Percentiles rank a stretch among this genome's conserved stretches.
Conservation (phyloP, 2,797 vertebrate species). For the Melanotaenia maccullochi region DNA sequence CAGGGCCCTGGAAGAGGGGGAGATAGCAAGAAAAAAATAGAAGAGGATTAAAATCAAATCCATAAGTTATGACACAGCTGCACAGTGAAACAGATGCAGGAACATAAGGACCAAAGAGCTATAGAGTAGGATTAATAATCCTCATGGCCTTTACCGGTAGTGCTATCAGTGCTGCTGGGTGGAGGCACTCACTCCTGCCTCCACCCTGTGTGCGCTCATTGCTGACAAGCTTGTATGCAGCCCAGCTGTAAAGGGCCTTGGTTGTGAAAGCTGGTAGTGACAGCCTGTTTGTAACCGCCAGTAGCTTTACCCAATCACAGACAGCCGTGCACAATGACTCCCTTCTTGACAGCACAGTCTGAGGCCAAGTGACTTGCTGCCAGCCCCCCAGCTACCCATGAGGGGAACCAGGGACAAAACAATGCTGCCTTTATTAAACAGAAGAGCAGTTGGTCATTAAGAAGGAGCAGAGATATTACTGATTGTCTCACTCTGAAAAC, state of each 20-base stretch:
- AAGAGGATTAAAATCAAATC: constrained; percentile 27
- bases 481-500: constrained; percentile 11
- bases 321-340: constrained; percentile 71
- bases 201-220: constrained; percentile 2
- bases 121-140: neutral
- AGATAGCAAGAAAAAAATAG: constrained; percentile 7
- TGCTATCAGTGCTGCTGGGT: neutral
- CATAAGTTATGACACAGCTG: constrained; percentile 6
- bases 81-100: constrained; percentile 11
- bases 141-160: too few relatives aligned
- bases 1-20: constrained; percentile 67
- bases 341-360: constrained; percentile 63
- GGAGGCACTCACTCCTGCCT: constrained; percentile 3
- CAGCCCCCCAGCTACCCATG: constrained; percentile 46
- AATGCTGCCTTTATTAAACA: constrained; percentile 68
- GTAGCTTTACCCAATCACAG: constrained; percentile 54
- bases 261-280: constrained; percentile 65
- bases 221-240: constrained; percentile 27
- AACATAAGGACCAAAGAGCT: neutral
- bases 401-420: constrained; percentile 57
- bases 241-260: constrained; percentile 37
- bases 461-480: constrained; percentile 3
- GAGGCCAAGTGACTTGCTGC: constrained; percentile 51
- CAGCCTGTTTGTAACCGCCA: constrained; percentile 61
- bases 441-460: constrained; percentile 28